Evolutionary conservation across 2,113 vertebrate species (phyloP).

Genomic region (Petroica traversi): DNA sequence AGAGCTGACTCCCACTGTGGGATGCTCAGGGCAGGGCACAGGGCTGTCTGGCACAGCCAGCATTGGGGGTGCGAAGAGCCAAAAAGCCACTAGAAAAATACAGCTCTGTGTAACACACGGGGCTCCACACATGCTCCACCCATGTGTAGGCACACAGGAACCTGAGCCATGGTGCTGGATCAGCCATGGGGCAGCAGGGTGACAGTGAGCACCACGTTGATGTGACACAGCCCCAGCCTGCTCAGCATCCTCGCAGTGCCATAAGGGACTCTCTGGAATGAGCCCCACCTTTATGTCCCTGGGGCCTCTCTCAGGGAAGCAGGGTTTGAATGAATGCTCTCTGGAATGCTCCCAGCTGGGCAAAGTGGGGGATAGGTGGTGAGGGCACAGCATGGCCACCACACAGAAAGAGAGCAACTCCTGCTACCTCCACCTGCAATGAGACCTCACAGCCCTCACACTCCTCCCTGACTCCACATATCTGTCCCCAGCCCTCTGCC

Average conservation of each 20-base stretch:
- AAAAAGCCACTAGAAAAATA: conserved; percentile 11
- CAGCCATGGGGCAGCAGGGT: not conserved
- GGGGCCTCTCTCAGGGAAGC: not conserved
- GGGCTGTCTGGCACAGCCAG: not conserved
- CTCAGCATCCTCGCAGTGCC: accelerated
- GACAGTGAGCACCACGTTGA: accelerated
- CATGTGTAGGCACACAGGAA: not conserved
- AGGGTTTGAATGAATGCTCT: no score
- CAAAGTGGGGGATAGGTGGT: no score
- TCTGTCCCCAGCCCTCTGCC: not conserved
- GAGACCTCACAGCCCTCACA: not conserved
- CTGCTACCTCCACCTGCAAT: not conserved
- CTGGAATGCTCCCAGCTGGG: not conserved
- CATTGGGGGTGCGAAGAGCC: not conserved
- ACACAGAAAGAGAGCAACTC: not conserved
- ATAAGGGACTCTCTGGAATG: not conserved
- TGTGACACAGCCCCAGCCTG: not conserved
- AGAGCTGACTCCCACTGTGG: not conserved
- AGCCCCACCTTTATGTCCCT: not conserved
- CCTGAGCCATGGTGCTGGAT: not conserved
- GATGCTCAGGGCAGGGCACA: not conserved
- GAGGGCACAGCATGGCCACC: not conserved
- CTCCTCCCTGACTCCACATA: not conserved
- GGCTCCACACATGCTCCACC: not conserved
- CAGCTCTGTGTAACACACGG: not conserved